Conservation (phyloP, 2,113 vertebrate species). For the Choloepus hoffmanni region DNA sequence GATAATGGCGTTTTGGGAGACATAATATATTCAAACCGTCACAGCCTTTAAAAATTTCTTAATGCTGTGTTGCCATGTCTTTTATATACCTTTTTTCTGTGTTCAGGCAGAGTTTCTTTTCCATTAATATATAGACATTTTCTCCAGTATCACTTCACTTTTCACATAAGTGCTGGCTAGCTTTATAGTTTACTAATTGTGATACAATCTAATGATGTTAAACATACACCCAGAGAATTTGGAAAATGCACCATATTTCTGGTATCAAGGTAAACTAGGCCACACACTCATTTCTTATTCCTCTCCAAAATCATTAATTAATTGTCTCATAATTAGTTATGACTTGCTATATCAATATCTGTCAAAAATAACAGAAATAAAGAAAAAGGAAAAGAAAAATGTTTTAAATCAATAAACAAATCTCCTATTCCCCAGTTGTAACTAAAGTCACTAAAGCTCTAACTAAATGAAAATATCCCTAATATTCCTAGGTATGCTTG, state of each 20-base stretch:
- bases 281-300: background rate
- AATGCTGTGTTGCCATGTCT: background rate
- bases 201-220: background rate
- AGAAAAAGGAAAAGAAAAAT: background rate
- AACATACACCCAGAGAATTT: background rate
- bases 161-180: background rate
- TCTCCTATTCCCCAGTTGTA: background rate
- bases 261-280: background rate
- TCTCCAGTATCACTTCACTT: background rate
- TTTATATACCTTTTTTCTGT: background rate
- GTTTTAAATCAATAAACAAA: background rate
- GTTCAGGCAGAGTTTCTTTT: background rate
- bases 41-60: background rate
- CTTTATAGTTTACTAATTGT: background rate
- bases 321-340: background rate
- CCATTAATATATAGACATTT: background rate
- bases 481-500: background rate
- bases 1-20: no score
- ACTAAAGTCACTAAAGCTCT: background rate
- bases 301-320: background rate
- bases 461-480: background rate
- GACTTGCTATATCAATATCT: background rate
- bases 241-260: background rate
- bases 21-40: no score
- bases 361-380: background rate